These are phyloP conservation scores for Pseudorectes ferrugineus DNA, from an alignment of 2,113 vertebrate genomes.

Conservation along the genomic window DNA sequence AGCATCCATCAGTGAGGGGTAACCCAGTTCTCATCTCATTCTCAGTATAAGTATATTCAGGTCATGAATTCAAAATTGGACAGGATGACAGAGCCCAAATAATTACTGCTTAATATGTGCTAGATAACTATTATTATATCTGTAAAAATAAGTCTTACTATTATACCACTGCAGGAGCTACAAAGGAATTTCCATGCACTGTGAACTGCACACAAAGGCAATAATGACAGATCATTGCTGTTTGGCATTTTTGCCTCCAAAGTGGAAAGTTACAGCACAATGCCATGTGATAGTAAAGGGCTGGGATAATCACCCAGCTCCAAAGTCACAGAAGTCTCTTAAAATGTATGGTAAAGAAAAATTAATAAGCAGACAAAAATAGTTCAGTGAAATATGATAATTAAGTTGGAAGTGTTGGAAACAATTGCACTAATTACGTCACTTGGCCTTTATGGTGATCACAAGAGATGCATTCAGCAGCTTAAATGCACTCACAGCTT, in stretches of 20 bases:
- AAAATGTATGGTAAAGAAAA: not conserved
- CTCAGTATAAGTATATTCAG: not conserved
- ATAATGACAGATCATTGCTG: not conserved
- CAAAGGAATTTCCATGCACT: not conserved
- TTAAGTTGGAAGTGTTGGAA: not conserved
- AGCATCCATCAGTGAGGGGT: constrained; percentile 59
- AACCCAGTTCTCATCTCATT: not conserved
- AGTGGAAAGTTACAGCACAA: not conserved
- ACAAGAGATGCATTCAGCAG: not conserved
- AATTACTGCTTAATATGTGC: not conserved
- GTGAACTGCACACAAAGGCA: not conserved
- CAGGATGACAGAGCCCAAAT: not conserved
- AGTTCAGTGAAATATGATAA: not conserved
- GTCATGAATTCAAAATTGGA: not conserved
- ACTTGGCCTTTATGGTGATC: not conserved
- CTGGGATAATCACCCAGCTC: not conserved
- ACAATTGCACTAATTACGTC: not conserved
- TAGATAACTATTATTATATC: not conserved
- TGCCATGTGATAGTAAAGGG: not conserved
- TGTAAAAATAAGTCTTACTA: not conserved
- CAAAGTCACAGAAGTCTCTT: not conserved
- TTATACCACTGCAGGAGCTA: not conserved
- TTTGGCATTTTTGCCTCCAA: not conserved
- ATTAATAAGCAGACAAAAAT: not conserved
- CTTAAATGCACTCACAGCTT: not conserved